These are phyloP conservation scores for Eurosta solidaginis DNA, from an alignment of 1,140 invertebrate species.

Conservation along the genomic window DNA sequence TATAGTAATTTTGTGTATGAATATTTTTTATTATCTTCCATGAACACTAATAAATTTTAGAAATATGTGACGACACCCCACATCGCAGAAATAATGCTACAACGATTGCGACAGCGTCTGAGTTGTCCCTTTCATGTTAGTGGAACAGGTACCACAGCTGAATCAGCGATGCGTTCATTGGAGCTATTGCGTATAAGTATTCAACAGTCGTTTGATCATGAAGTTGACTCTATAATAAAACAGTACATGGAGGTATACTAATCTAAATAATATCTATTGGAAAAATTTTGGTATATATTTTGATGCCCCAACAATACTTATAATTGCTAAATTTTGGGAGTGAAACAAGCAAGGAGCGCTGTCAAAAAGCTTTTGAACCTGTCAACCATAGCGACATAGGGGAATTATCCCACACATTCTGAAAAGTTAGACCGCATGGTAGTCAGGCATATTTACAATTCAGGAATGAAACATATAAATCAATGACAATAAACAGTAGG, in stretches of 20 bases:
- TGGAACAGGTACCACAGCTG: conserved; percentile 46
- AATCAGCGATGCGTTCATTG: conserved; percentile 65
- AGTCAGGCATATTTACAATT: no score
- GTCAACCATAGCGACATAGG: no score
- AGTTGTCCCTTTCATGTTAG: conserved; percentile 42
- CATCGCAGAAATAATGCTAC: conserved; percentile 53
- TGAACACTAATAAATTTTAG: conserved; percentile 35
- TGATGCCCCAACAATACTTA: no score
- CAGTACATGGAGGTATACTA: conserved; percentile 67
- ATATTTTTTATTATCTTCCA: background rate
- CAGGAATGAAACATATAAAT: no score
- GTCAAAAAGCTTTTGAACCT: no score
- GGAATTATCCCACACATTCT: no score
- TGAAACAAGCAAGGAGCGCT: no score
- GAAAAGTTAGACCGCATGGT: no score
- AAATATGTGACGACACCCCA: conserved; percentile 54
- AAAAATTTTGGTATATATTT: background rate
- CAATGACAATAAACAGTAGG: no score
- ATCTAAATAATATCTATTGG: background rate
- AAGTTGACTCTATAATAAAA: conserved; percentile 66
- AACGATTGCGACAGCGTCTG: conserved; percentile 49
- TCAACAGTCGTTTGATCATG: conserved; percentile 68
- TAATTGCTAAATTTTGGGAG: no score
- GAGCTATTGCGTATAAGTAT: conserved; percentile 68
- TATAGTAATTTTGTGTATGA: conserved; percentile 36